phyloP scores from a whole-genome alignment of 2,113 vertebrate species.

The Triplophysa siluroides region DNA sequence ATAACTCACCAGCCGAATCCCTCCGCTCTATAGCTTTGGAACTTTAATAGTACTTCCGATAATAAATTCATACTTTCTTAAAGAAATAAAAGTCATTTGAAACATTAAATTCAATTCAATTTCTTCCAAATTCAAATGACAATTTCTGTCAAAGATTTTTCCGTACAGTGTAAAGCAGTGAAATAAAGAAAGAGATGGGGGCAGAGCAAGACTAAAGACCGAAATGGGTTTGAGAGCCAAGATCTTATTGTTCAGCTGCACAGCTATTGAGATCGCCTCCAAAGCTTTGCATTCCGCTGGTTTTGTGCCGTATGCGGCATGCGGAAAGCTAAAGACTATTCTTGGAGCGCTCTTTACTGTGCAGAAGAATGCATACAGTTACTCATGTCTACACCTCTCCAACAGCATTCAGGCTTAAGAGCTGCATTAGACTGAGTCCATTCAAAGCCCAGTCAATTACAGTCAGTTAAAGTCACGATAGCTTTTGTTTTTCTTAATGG shows the following conservation, averaged over 20 bases:
- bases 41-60: background rate
- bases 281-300: constrained; percentile 56
- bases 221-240: constrained; percentile 47
- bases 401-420: constrained; percentile 26
- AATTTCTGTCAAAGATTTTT: background rate
- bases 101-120: background rate
- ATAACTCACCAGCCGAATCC: background rate
- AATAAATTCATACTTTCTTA: background rate
- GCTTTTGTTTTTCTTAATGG: constrained; percentile 57
- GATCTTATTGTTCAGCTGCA: constrained; percentile 50
- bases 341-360: constrained; percentile 39
- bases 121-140: background rate
- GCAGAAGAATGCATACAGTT: constrained; percentile 47
- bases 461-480: constrained; percentile 52
- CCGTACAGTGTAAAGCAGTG: constrained; percentile 19
- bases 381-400: constrained; percentile 37
- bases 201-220: constrained; percentile 38
- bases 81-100: background rate
- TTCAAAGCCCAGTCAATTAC: constrained; percentile 52
- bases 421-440: constrained; percentile 34
- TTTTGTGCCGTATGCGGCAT: constrained; percentile 52
- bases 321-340: constrained; percentile 53
- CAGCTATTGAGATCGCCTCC: constrained; percentile 49
- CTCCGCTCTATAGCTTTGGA: background rate
- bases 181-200: constrained; percentile 4